A percentile compares a stretch with the other conserved stretches of the same genome.
Conservation (phyloP, 2,797 vertebrate species). For the Pterois miles region DNA sequence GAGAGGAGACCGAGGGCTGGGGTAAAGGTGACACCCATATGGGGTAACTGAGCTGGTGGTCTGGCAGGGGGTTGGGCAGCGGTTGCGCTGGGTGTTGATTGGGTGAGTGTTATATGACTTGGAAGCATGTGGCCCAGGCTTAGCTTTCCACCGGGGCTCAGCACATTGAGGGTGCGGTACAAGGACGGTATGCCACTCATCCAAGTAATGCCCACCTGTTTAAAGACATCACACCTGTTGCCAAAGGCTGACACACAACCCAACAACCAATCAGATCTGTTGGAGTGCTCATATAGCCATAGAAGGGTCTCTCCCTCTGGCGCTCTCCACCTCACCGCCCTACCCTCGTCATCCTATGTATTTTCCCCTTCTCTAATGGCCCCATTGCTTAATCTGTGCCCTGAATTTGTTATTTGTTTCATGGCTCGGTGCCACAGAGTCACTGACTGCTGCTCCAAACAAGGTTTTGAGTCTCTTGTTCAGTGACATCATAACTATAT, state of each 20-base stretch:
- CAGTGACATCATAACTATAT: slow-evolving; percentile 36
- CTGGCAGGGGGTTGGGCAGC: slow-evolving; percentile 42
- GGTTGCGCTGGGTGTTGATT: slow-evolving; percentile 49
- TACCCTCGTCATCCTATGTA: slow-evolving; percentile 24
- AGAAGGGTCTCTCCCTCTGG: slow-evolving; percentile 74
- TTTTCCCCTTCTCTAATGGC: slow-evolving; percentile 35
- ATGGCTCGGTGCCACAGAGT: slow-evolving; percentile 13
- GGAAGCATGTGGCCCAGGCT: slow-evolving; percentile 73
- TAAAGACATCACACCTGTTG: slow-evolving; percentile 81
- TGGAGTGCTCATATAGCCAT: slow-evolving; percentile 73
- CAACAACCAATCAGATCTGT: slow-evolving; percentile 72
- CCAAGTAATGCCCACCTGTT: slow-evolving; percentile 86
- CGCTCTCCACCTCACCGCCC: slow-evolving; percentile 21
- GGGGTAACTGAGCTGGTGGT: slow-evolving; percentile 63
- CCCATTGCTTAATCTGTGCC: slow-evolving; percentile 29
- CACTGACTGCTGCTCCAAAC: slow-evolving; percentile 31
- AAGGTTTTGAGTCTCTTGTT: slow-evolving; percentile 21
- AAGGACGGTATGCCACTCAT: slow-evolving; percentile 83
- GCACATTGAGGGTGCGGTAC: slow-evolving; percentile 80
- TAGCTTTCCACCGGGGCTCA: slow-evolving; percentile 76
- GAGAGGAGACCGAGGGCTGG: slow-evolving; percentile 27
- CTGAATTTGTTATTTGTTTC: slow-evolving; percentile 22
- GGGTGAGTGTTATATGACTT: slow-evolving; percentile 77
- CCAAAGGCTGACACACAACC: slow-evolving; percentile 62
- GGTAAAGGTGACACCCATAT: slow-evolving; percentile 71